A percentile compares a stretch with the other conserved stretches of the same genome.
These are phyloP conservation scores for Alfaro cultratus DNA, from an alignment of 2,797 vertebrate species.

Conservation along the genomic window DNA sequence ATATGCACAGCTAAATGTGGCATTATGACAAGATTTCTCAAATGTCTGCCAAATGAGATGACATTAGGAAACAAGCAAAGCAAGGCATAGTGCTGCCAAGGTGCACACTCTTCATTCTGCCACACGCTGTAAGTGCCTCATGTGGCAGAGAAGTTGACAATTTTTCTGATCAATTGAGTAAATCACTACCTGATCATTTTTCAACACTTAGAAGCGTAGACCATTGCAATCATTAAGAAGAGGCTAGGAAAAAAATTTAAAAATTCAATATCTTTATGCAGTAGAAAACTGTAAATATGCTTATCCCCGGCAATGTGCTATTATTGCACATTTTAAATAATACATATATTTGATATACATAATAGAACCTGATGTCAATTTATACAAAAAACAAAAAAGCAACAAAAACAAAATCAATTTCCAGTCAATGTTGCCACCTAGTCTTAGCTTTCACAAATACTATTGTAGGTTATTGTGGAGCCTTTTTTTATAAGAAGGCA, in stretches of 20 bases:
- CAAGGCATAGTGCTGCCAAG: background rate
- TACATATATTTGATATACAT: background rate
- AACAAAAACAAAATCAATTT: background rate
- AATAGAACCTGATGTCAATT: background rate
- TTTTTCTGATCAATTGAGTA: background rate
- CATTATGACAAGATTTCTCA: background rate
- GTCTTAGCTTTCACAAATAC: background rate
- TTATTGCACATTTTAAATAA: background rate
- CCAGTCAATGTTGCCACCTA: background rate
- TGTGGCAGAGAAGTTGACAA: background rate
- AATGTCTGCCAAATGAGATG: background rate
- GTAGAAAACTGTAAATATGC: background rate
- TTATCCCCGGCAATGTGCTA: background rate
- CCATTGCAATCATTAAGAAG: background rate
- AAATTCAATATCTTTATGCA: background rate
- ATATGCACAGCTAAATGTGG: background rate
- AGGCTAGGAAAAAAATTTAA: background rate
- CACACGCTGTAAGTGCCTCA: background rate
- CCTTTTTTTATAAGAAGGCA: background rate
- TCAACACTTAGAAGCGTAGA: background rate
- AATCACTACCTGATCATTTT: background rate
- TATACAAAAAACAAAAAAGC: too few species aligned
- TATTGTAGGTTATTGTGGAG: background rate
- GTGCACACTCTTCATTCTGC: background rate
- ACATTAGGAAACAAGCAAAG: background rate